phyloP scores from a whole-genome alignment of 1,140 invertebrate genomes.

The Aphis gossypii region DNA sequence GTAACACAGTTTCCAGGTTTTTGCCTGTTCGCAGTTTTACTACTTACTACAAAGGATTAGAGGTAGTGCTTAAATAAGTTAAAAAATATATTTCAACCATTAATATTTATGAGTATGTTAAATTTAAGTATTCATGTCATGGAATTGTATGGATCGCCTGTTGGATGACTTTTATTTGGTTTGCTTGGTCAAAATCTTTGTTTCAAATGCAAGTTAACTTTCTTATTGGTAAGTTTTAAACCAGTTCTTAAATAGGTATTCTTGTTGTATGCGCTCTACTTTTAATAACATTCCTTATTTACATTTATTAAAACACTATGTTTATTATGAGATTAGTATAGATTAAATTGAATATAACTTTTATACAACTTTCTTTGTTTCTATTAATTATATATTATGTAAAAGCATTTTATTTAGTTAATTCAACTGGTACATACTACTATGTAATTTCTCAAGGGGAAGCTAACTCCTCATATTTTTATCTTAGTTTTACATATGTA shows the following conservation, averaged over 20 bases:
- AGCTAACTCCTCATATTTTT: too few relatives aligned
- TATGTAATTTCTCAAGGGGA: too few relatives aligned
- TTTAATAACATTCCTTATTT: background rate
- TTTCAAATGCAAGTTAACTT: slow-evolving; percentile 87
- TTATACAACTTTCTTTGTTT: background rate
- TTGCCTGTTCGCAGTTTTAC: slow-evolving; percentile 18
- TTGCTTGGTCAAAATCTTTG: slow-evolving; percentile 71
- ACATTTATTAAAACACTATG: background rate
- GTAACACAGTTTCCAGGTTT: slow-evolving; percentile 27
- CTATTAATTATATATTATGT: background rate
- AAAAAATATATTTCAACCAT: background rate
- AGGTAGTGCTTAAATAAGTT: background rate
- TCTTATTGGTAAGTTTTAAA: slow-evolving; percentile 73
- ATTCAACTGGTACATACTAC: too few relatives aligned
- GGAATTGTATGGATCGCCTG: slow-evolving; percentile 84
- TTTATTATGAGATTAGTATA: background rate
- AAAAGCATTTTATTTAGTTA: background rate
- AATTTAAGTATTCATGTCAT: slow-evolving; percentile 81
- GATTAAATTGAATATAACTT: background rate
- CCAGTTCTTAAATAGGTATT: slow-evolving; percentile 67
- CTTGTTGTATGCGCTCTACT: background rate
- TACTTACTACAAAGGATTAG: slow-evolving; percentile 55
- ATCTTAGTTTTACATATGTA: too few relatives aligned
- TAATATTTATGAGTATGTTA: background rate
- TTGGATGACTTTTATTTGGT: slow-evolving; percentile 78